phyloP scores from a whole-genome alignment of 1,140 invertebrate genomes.

The Laupala kohalensis region DNA sequence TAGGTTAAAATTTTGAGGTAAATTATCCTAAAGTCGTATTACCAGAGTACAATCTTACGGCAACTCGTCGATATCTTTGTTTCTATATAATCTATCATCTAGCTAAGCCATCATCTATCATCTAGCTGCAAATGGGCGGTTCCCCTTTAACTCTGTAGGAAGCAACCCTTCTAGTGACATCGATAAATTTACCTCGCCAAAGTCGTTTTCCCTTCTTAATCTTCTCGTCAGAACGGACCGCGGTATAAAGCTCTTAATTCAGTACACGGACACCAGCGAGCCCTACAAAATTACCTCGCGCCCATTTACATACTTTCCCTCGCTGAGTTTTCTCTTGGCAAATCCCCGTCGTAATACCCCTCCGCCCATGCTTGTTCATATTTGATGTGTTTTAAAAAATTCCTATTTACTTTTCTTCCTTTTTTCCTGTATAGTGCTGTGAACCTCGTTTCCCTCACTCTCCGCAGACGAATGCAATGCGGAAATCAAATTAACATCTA shows the following conservation, averaged over 20 bases:
- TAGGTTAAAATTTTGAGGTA: no score
- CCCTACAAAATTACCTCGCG: not conserved
- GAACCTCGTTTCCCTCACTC: no score
- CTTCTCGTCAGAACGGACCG: not conserved
- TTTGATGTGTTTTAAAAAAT: not conserved
- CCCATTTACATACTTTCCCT: not conserved
- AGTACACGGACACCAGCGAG: not conserved
- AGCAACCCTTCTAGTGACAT: not conserved
- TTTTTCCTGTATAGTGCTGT: not conserved
- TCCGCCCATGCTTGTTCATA: not conserved
- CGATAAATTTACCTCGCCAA: not conserved
- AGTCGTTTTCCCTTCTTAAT: not conserved
- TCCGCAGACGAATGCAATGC: not conserved
- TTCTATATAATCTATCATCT: no score
- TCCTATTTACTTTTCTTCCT: not conserved
- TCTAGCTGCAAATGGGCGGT: no score
- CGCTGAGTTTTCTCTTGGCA: not conserved
- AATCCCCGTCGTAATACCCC: not conserved
- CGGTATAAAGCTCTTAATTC: not conserved
- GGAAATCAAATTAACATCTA: not conserved
- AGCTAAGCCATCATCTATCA: no score
- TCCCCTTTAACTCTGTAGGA: not conserved
- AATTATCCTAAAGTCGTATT: no score
- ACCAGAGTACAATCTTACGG: no score
- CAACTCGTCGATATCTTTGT: no score